These are phyloP conservation scores for Frieseomelitta varia DNA, from an alignment of 1,140 invertebrate species.

Conservation along the genomic window DNA sequence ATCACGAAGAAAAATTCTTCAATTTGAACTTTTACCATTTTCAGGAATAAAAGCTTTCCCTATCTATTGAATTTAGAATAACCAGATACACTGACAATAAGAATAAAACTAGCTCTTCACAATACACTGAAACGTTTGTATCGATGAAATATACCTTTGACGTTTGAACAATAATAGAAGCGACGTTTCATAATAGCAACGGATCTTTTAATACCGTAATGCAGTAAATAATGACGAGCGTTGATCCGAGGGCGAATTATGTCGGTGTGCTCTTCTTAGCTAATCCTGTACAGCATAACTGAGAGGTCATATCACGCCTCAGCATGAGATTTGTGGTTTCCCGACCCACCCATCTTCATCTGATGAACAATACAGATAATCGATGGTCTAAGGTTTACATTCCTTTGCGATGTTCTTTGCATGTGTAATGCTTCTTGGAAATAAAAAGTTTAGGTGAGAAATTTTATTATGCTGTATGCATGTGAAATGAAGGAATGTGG, in stretches of 20 bases:
- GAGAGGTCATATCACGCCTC: slow-evolving; percentile 65
- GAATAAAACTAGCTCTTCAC: too few species aligned
- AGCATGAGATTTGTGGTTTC: slow-evolving; percentile 29
- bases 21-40: too few species aligned
- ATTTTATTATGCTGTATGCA: neutral
- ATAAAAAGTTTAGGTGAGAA: neutral
- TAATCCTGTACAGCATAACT: slow-evolving; percentile 63
- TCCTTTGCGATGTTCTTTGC: neutral
- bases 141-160: neutral
- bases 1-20: too few species aligned
- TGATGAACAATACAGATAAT: slow-evolving; percentile 30
- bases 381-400: slow-evolving; percentile 13
- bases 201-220: neutral
- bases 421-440: neutral
- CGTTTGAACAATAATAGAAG: neutral
- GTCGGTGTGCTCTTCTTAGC: slow-evolving; percentile 42
- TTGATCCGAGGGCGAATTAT: slow-evolving; percentile 47
- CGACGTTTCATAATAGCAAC: neutral
- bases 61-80: too few species aligned
- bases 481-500: too few species aligned
- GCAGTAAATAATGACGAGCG: slow-evolving; percentile 40
- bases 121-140: neutral
- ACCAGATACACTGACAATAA: too few species aligned
- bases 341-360: slow-evolving; percentile 41
- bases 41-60: too few species aligned